Conservation (phyloP, 2,797 vertebrate species). For the Chromis chromis region DNA sequence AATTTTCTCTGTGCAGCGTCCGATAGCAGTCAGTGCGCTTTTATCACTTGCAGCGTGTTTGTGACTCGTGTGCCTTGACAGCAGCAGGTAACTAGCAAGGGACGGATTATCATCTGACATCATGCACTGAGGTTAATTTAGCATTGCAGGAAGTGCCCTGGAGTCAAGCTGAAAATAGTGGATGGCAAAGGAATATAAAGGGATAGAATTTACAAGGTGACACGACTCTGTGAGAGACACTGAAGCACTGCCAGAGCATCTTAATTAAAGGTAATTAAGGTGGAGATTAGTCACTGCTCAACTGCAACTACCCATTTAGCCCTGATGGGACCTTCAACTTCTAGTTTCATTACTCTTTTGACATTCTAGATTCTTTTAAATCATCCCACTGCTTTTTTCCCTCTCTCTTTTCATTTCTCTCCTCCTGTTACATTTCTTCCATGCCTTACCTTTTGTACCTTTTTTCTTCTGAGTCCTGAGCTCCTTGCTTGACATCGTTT, state of each 20-base stretch:
- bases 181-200: conserved; percentile 3
- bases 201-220: conserved; percentile 9
- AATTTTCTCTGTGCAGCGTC: neutral
- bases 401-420: neutral
- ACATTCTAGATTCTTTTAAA: conserved; percentile 31
- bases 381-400: neutral
- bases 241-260: conserved; percentile 29
- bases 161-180: conserved; percentile 21
- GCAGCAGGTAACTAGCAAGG: conserved; percentile 16
- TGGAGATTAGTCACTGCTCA: conserved; percentile 40
- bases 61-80: conserved; percentile 2
- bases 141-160: conserved; percentile 9
- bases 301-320: conserved; percentile 27
- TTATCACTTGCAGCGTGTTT: conserved; percentile 12
- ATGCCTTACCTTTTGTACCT: no score
- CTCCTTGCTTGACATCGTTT: conserved; percentile 27
- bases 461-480: neutral
- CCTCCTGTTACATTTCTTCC: neutral
- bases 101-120: conserved; percentile 8
- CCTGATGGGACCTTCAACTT: conserved; percentile 17
- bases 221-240: neutral
- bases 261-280: conserved; percentile 43
- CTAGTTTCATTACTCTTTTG: conserved; percentile 42
- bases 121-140: conserved; percentile 20
- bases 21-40: neutral